Base-by-base conservation (phyloP, 2,888 invertebrate species). In the Orthonevra nobilis region DNA sequence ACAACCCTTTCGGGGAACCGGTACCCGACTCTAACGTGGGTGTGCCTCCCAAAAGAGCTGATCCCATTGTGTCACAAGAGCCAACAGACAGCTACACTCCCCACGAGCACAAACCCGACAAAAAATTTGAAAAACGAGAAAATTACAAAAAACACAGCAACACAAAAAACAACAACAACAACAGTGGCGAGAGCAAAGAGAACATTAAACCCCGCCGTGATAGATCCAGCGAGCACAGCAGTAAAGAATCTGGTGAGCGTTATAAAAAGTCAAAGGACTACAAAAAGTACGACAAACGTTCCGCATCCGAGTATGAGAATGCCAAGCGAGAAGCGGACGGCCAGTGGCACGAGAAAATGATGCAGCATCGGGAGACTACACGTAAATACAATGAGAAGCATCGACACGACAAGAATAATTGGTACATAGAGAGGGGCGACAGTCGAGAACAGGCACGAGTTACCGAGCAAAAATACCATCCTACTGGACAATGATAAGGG, bases 381-480 rank as follows among this genome's bases (percentile, higher is more conserved):
- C 85, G 87, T 3, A 83, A 83, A 40, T 68, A 81, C 9, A 83
- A 84, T 38, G 84, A 86, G 2, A 84, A 84, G 52, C 83, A 84
- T 23, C 83, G 82, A 30, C 83, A 83, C 36, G 82, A 83, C n/a
- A 83, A 85, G 32, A 88, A n/a, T n/a, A n/a, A 88, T 64, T 88
- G 88, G 88, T 87, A 82, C 44, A 85, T 87, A 1, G 86, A 88
- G 54, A 85, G 87, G 2, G 87, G 84, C n/a, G 77, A 82, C 32
- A 83, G 85, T 42, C 85, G 88, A 3, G 87, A 87, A 73, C 83
- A 86, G 54, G 84, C 82, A 38, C 85, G 88, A 14, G 82, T 81
- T 30, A 82, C 66, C 14, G 84, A 86, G 60, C 48, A 72, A 10
- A 77, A 72, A 34, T 26, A 68, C 23, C 79, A 73, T 61, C 38